Base-by-base conservation (phyloP, 2,888 invertebrate genomes). In the Nomada goodeniana region DNA sequence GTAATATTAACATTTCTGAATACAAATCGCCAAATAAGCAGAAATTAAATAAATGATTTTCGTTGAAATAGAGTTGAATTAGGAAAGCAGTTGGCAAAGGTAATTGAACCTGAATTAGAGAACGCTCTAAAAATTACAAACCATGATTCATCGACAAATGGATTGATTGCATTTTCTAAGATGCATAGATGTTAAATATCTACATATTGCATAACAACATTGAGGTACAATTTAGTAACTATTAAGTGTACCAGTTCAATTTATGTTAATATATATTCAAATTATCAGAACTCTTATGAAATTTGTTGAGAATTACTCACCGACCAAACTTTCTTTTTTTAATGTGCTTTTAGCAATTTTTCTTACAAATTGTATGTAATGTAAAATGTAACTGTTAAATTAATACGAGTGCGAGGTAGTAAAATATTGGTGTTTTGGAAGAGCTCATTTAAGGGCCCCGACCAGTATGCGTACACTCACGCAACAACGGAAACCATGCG, bases 71-170 rank as follows among this genome's bases (percentile, higher is more conserved):
- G 96, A 52, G 99, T 99, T 70, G 99, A 99, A 94, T 95, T 99
- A 88, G 99, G 99, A 71, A 99, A 99, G 94, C 98, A 99, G 93
- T 94, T 99, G 89, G 99, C 99, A 0, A 99, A 99, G 94, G 98
- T 97, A n/a, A 99, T 99, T 88, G 98, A 99, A 93, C 98, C 98
- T 0, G 99, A 99, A 93, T 94, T 99, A 63, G 95, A 96, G 81
- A 96, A 96, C 90, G 94, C 94, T 36, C 95, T 94, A 57, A 95
- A 96, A 0, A 96, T 97, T 18, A 94, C 96, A 36, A 96, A 96
- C 59, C 99, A 99, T 93, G 99, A 99, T 94, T 95, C 96, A 42
- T 99, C 99, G 42, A 99, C 99, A 64, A 99, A 99, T 94, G 99
- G 98, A 47, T 96, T 99, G 69, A 99, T 99, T 92, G 98, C 98